Evolutionary conservation across 2,888 invertebrate genomes (phyloP).

Genomic region (Chymomyza procnemis): DNA sequence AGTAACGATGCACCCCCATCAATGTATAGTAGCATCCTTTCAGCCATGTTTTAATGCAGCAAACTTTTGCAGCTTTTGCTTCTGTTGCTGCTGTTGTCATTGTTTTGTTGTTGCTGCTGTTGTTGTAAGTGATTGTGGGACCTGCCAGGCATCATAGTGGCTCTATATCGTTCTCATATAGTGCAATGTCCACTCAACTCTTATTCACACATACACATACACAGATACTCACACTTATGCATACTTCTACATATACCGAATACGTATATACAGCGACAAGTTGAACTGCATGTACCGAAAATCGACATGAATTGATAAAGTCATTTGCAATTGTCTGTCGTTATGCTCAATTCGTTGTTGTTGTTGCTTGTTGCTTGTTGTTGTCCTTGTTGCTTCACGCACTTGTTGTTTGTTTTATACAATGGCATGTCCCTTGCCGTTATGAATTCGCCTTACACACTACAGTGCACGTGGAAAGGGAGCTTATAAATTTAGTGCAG

Average conservation of each 20-base stretch:
- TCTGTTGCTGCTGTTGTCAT: constrained; percentile 11
- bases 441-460: constrained; percentile 10
- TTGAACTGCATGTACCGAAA: constrained; percentile 59
- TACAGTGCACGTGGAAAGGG: no score
- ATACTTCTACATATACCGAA: background rate
- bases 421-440: constrained; percentile 32
- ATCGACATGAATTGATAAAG: constrained; percentile 72
- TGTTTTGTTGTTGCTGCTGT: background rate
- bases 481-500: no score
- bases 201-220: constrained; percentile 22
- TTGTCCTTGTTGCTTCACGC: constrained; percentile 51
- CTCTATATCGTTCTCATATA: constrained; percentile 56
- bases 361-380: constrained; percentile 28
- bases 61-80: background rate
- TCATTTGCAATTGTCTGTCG: constrained; percentile 71
- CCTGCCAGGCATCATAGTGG: constrained; percentile 45
- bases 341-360: constrained; percentile 44
- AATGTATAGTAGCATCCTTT: constrained; percentile 27
- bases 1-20: background rate
- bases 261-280: constrained; percentile 13
- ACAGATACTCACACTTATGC: constrained; percentile 4
- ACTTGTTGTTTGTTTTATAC: constrained; percentile 59
- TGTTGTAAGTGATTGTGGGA: constrained; percentile 56
- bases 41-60: constrained; percentile 1
- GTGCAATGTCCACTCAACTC: constrained; percentile 48